These are phyloP conservation scores for Hemibagrus wyckioides DNA, from an alignment of 2,113 vertebrate species.

Conservation along the genomic window DNA sequence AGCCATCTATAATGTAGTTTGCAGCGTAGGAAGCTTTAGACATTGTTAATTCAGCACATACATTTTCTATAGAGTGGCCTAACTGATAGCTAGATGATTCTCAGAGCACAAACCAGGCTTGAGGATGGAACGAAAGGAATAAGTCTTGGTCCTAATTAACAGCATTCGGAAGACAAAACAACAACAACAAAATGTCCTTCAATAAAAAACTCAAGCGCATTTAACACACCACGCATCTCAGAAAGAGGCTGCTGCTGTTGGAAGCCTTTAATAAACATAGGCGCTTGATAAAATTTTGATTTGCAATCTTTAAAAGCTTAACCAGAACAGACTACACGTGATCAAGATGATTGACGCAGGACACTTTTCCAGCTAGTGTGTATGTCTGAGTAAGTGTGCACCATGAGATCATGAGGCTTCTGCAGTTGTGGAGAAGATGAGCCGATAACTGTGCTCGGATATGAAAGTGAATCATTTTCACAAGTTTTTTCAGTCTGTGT, in stretches of 20 bases:
- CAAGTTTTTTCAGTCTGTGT: not conserved
- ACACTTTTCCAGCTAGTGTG: not conserved
- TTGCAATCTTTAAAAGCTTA: not conserved
- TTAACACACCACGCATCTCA: not conserved
- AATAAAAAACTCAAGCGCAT: not conserved
- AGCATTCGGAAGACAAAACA: not conserved
- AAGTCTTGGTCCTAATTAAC: not conserved
- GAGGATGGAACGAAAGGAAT: not conserved
- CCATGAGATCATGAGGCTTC: not conserved
- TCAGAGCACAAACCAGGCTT: not conserved
- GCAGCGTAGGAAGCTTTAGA: not conserved
- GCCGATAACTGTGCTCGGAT: not conserved
- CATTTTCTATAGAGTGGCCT: not conserved
- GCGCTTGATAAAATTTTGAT: not conserved
- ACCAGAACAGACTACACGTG: not conserved
- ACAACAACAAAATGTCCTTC: not conserved
- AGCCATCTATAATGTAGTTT: too few species aligned
- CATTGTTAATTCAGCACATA: not conserved
- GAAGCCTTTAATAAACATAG: not conserved
- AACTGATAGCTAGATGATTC: not conserved
- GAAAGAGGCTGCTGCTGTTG: not conserved
- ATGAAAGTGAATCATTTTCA: not conserved
- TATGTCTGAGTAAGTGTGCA: not conserved
- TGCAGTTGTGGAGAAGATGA: not conserved
- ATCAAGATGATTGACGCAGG: not conserved